These are phyloP conservation scores for Penaeus japonicus DNA, from an alignment of 1,140 invertebrate genomes.

Conservation along the genomic window DNA sequence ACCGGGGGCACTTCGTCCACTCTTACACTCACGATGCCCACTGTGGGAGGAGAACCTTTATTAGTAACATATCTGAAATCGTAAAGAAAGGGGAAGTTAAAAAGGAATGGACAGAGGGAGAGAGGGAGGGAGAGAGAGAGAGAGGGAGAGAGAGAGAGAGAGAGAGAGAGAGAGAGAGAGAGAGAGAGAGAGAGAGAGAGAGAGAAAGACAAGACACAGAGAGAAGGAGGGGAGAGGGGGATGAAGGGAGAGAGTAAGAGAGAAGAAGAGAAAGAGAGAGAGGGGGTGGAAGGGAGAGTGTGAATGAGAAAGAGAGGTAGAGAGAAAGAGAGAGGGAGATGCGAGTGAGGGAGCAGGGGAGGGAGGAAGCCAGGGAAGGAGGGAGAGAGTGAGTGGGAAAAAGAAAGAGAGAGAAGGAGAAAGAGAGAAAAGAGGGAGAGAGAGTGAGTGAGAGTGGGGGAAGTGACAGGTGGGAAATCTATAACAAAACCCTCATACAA, in stretches of 20 bases:
- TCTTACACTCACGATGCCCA: conserved; percentile 33
- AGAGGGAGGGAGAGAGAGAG: too few species aligned
- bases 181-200: too few species aligned
- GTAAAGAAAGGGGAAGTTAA: background rate
- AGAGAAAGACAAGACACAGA: background rate
- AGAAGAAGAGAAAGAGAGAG: background rate
- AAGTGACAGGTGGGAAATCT: too few species aligned
- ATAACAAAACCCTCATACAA: too few species aligned
- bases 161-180: too few species aligned
- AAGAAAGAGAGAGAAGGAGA: background rate
- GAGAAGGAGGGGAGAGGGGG: background rate
- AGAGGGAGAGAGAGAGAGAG: too few species aligned
- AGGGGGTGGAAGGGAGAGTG: background rate
- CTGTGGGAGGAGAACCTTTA: background rate
- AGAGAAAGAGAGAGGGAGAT: too few species aligned
- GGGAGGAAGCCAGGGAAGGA: too few species aligned
- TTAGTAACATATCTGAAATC: too few species aligned
- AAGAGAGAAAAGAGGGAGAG: background rate
- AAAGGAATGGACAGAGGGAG: background rate
- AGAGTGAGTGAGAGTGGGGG: background rate
- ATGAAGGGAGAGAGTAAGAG: background rate
- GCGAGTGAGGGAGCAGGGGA: too few species aligned
- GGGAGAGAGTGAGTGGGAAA: too few species aligned
- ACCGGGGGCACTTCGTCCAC: conserved; percentile 21
- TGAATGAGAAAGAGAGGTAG: background rate